Evolutionary conservation across 2,888 invertebrate genomes (phyloP).

Genomic region (Copidosoma aretas): DNA sequence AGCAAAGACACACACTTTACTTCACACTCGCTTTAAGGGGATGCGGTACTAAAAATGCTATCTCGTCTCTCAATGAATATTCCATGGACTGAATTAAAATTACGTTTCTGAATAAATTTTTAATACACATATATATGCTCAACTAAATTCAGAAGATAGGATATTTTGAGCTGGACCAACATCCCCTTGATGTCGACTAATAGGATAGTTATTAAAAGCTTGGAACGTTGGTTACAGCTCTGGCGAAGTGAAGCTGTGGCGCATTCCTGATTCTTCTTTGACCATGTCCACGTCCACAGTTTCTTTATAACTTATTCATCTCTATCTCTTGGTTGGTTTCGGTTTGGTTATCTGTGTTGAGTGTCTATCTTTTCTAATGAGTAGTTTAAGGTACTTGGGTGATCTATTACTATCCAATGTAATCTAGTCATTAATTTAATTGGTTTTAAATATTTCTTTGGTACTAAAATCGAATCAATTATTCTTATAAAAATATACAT

Average conservation of each 20-base stretch:
- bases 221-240: slow-evolving; percentile 69
- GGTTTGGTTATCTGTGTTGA: slow-evolving; percentile 40
- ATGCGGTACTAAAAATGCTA: slow-evolving; percentile 19
- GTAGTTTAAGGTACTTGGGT: slow-evolving; percentile 37
- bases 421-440: slow-evolving; percentile 26
- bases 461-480: background rate
- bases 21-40: slow-evolving; percentile 26
- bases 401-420: slow-evolving; percentile 36
- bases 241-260: slow-evolving; percentile 76
- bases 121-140: background rate
- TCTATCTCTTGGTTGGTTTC: slow-evolving; percentile 45
- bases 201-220: slow-evolving; percentile 46
- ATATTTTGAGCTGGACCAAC: slow-evolving; percentile 6
- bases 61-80: no score
- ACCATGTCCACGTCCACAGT: slow-evolving; percentile 64
- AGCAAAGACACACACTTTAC: slow-evolving; percentile 16
- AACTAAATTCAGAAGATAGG: background rate
- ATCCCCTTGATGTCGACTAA: slow-evolving; percentile 31
- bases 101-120: background rate
- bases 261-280: slow-evolving; percentile 62
- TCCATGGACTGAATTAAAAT: no score
- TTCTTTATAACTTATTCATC: slow-evolving; percentile 59
- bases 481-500: background rate
- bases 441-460: slow-evolving; percentile 14
- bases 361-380: slow-evolving; percentile 38